A percentile compares a stretch with the other conserved stretches of the same genome.
Conservation (phyloP, 2,888 invertebrate species). For the Megaustenia siamemsis region DNA sequence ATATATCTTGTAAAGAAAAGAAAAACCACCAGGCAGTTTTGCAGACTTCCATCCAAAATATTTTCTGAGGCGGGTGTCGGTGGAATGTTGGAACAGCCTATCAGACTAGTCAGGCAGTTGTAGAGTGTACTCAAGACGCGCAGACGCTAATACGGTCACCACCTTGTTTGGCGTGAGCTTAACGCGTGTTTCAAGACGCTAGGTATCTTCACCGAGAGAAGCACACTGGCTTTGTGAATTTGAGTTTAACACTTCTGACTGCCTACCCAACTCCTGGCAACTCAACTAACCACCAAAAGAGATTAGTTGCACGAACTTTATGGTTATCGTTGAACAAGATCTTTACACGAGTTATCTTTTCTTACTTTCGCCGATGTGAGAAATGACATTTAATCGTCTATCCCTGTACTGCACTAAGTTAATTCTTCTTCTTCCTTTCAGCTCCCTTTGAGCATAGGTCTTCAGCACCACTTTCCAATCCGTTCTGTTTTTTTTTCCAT, state of each 20-base stretch:
- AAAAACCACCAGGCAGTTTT: constrained; percentile 4
- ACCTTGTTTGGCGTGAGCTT: constrained; percentile 74
- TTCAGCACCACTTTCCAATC: no score
- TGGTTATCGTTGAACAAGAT: no score
- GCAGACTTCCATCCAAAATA: constrained; percentile 33
- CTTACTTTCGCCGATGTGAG: no score
- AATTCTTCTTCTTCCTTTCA: no score
- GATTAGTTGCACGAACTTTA: no score
- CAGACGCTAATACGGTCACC: constrained; percentile 70
- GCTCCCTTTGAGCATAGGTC: no score
- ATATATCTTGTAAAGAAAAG: background rate
- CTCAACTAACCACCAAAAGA: no score
- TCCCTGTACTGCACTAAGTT: no score
- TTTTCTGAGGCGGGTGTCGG: constrained; percentile 33
- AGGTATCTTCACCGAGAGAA: background rate
- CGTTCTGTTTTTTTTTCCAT: no score
- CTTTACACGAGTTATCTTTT: no score
- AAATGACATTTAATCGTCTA: no score
- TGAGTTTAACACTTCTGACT: background rate
- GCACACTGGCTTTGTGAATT: background rate
- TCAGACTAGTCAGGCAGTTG: constrained; percentile 8
- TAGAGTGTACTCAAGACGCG: constrained; percentile 61
- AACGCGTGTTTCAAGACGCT: constrained; percentile 32
- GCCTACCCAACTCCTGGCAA: background rate
- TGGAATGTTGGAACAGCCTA: constrained; percentile 50